Percentiles rank a stretch among this genome's conserved stretches.
These are phyloP conservation scores for Marronus borbonicus DNA, from an alignment of 2,888 invertebrate genomes.

Conservation along the genomic window DNA sequence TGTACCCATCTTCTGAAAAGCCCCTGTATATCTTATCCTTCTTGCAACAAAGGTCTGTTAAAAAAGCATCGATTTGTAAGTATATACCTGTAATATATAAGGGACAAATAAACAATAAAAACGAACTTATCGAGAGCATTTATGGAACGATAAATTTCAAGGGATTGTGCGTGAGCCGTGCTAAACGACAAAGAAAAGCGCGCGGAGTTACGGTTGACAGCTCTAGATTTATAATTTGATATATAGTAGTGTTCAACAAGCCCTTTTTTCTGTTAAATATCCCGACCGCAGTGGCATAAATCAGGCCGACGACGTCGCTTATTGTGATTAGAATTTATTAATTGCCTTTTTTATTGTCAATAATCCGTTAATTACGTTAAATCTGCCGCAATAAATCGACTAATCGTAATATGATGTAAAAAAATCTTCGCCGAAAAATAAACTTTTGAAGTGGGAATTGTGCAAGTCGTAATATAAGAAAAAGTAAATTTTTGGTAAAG, in stretches of 20 bases:
- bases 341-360: constrained; percentile 36
- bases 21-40: neutral
- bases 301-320: constrained; percentile 44
- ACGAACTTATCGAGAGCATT: constrained; percentile 46
- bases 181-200: constrained; percentile 32
- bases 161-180: constrained; percentile 44
- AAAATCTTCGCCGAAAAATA: neutral
- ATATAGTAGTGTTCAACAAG: constrained; percentile 40
- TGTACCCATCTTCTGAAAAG: neutral
- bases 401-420: neutral
- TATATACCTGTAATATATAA: constrained; percentile 34
- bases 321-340: constrained; percentile 50
- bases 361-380: constrained; percentile 38
- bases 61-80: constrained; percentile 45
- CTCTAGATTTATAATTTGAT: constrained; percentile 47
- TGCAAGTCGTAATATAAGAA: no score
- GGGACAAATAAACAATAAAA: constrained; percentile 49
- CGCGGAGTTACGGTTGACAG: constrained; percentile 41
- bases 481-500: no score
- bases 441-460: neutral
- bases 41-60: neutral
- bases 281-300: constrained; percentile 25
- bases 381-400: constrained; percentile 29
- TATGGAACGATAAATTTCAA: constrained; percentile 49
- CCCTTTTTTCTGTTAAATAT: constrained; percentile 42